A percentile compares a stretch with the other conserved stretches of the same genome.
Conservation (phyloP, 1,140 invertebrate genomes). For the Globodera rostochiensis region DNA sequence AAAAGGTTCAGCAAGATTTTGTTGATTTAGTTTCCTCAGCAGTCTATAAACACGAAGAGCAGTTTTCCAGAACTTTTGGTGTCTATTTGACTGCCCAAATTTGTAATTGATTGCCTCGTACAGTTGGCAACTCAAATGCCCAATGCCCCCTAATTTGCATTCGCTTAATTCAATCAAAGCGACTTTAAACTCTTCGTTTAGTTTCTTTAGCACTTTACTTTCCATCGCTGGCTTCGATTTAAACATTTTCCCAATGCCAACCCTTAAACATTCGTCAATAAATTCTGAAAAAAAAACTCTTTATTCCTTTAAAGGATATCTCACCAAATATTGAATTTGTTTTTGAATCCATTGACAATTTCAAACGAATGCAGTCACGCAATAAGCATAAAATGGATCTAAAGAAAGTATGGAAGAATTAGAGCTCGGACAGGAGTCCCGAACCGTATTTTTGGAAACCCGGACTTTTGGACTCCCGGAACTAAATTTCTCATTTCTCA, state of each 20-base stretch:
- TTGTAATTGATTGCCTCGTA: slow-evolving; percentile 40
- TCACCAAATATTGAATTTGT: neutral
- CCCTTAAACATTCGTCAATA: slow-evolving; percentile 7
- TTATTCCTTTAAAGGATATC: slow-evolving; percentile 5
- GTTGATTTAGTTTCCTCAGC: slow-evolving; percentile 31
- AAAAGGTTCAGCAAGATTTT: slow-evolving; percentile 19
- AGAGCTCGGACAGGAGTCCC: too few relatives aligned
- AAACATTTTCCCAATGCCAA: slow-evolving; percentile 20
- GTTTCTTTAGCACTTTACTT: neutral
- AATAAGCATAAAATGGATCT: too few relatives aligned
- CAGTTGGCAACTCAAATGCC: slow-evolving; percentile 16
- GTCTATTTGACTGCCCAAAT: slow-evolving; percentile 44
- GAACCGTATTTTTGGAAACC: too few relatives aligned
- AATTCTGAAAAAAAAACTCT: slow-evolving; percentile 10
- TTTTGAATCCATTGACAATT: too few relatives aligned
- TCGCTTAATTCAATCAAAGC: slow-evolving; percentile 18
- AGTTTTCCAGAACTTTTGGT: slow-evolving; percentile 40
- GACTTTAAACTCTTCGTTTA: slow-evolving; percentile 1
- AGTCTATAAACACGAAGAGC: slow-evolving; percentile 32
- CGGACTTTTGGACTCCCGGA: too few relatives aligned
- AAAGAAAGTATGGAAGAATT: too few relatives aligned
- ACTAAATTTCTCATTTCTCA: too few relatives aligned
- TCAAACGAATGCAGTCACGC: too few relatives aligned
- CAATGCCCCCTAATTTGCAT: slow-evolving; percentile 13
- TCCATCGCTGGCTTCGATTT: slow-evolving; percentile 7